These are phyloP conservation scores for Balaenoptera acutorostrata DNA, from an alignment of 2,113 vertebrate species.

Conservation along the genomic window DNA sequence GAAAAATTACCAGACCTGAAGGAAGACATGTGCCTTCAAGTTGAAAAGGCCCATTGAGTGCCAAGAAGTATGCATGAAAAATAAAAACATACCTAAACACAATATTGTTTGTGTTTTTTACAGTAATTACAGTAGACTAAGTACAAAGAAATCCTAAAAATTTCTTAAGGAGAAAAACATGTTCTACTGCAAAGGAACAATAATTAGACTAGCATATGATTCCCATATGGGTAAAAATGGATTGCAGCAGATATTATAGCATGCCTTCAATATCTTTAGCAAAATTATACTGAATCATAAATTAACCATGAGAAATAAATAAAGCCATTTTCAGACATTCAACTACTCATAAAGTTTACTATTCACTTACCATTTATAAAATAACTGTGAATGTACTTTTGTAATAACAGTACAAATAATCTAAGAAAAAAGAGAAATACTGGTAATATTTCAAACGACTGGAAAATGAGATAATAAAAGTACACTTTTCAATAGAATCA, in stretches of 20 bases:
- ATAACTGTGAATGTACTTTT: neutral
- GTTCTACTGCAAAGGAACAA: neutral
- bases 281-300: conserved; percentile 7
- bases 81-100: neutral
- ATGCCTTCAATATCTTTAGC: neutral
- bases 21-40: neutral
- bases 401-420: neutral
- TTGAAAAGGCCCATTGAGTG: neutral
- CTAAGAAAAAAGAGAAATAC: neutral
- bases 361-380: conserved; percentile 1
- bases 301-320: conserved; percentile 33
- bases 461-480: neutral
- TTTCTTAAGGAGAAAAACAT: neutral
- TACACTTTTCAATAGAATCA: neutral
- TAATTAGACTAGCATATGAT: neutral
- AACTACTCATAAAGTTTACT: neutral
- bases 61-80: neutral
- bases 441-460: neutral
- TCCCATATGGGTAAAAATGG: neutral
- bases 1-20: neutral
- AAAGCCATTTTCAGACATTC: conserved; percentile 8
- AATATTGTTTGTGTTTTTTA: neutral
- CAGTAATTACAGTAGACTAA: neutral
- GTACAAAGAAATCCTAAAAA: neutral
- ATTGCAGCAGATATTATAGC: neutral